Base-by-base conservation (phyloP, 1,140 invertebrate genomes). In the Trichonephila inaurata region DNA sequence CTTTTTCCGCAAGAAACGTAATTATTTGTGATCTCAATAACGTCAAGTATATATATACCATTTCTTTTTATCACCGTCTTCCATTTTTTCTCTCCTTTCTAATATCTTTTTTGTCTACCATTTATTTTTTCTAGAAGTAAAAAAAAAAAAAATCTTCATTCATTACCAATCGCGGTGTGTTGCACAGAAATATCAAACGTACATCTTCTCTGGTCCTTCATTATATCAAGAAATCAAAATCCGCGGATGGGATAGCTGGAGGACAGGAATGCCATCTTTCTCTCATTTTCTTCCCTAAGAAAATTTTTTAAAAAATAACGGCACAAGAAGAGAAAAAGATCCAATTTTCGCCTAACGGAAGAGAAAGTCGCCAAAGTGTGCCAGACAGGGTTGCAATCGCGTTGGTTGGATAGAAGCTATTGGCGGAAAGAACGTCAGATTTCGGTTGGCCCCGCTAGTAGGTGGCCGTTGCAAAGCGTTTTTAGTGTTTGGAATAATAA, bases 391-490 rank as follows among this genome's bases (percentile, higher is more conserved):
- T 77, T 92, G 91, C 91, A 28, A 58, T 72, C 24, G n/a, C 60
- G n/a, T 33, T 60, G 18, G 21, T 92, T 21, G 64, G 83, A 86
- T 85, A 60, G 62, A 44, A 87, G 91, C 91, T 87, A 92, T 92
- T 92, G 82, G 91, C 64, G 83, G 91, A 87, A 87, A 86, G 82
- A 77, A 66, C 83, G 60, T 72, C 83, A 92, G 91, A 92, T 87
- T 92, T 87, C 64, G 91, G 91, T 92, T 61, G 91, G 91, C 44
- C 91, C 28, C 51, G 82, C 58, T 28, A 61, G 91, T 77, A 87
- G 83, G 82, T 87, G 91, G 91, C 91, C 64, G 82, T 81, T 24
- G 91, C 64, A 51, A 92, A 87, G 72, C 91, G 61, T 92, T 92
- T 87, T 92, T 87, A 83, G 91, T 62, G 91, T 72, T 61, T 51